A percentile compares a stretch with the other conserved stretches of the same genome.
Evolutionary conservation across 1,140 invertebrate species (phyloP).

Genomic region (Calliphora vicina): DNA sequence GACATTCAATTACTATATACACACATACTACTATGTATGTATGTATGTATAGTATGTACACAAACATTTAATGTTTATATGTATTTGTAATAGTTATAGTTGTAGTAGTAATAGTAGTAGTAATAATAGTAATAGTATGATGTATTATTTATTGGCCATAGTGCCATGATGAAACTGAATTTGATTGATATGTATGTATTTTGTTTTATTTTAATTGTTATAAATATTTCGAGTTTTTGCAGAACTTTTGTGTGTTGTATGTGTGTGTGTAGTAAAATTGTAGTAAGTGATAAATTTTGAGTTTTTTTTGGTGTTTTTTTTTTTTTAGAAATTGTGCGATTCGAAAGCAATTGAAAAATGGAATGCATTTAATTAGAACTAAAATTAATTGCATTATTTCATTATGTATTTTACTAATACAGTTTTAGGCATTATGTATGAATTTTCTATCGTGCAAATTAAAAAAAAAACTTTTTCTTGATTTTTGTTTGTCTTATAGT

Average conservation of each 20-base stretch:
- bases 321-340: not conserved
- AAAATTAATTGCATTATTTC: not conserved
- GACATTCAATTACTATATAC: too few relatives aligned
- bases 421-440: not conserved
- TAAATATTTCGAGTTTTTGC: not conserved
- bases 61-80: too few relatives aligned
- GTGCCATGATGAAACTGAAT: not conserved
- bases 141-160: not conserved
- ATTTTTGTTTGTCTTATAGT: too few relatives aligned
- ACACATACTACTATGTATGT: not conserved
- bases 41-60: not conserved
- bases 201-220: conserved; percentile 36
- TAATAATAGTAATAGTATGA: not conserved
- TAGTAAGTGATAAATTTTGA: not conserved
- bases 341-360: not conserved
- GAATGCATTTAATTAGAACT: not conserved
- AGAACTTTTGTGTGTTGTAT: not conserved
- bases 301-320: not conserved
- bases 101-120: conserved; percentile 23
- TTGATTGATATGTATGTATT: not conserved
- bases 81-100: conserved; percentile 9
- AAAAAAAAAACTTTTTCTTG: not conserved
- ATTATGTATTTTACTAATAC: not conserved
- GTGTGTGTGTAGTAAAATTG: not conserved
- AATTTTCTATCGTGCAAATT: not conserved